Evolutionary conservation across 2,113 vertebrate species (phyloP).

Genomic region (Trogon melanurus): DNA sequence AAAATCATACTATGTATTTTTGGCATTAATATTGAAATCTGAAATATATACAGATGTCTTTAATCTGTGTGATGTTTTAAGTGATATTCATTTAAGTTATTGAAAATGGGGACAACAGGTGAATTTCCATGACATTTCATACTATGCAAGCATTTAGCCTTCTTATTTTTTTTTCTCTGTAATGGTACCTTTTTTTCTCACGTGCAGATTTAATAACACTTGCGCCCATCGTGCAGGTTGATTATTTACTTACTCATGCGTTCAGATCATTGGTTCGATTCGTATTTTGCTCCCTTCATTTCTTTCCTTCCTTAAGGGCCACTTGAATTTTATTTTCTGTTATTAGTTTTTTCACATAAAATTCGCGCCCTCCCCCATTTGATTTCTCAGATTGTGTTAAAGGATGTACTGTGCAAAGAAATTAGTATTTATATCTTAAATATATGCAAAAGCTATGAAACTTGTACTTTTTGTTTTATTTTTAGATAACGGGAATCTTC

Average conservation of each 20-base stretch:
- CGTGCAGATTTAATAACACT: neutral
- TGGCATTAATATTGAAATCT: constrained; percentile 97
- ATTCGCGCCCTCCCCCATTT: constrained; percentile 44
- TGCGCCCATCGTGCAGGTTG: neutral
- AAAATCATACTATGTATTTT: constrained; percentile 99
- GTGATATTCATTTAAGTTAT: constrained; percentile 78
- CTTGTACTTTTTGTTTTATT: constrained; percentile 76
- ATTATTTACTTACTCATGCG: constrained; percentile 19
- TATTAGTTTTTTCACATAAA: constrained; percentile 42
- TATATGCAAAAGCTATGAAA: constrained; percentile 76
- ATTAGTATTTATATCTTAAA: constrained; percentile 84
- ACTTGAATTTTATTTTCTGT: constrained; percentile 52
- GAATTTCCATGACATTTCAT: constrained; percentile 74
- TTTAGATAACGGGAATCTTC: constrained; percentile 57
- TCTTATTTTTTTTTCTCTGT: neutral
- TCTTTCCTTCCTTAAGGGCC: neutral
- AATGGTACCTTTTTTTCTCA: neutral
- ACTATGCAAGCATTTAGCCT: constrained; percentile 77
- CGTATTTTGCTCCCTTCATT: neutral
- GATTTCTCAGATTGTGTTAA: constrained; percentile 71
- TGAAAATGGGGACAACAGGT: constrained; percentile 73
- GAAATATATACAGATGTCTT: constrained; percentile 92
- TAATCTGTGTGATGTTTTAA: constrained; percentile 81
- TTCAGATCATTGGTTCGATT: constrained; percentile 3
- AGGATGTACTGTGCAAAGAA: constrained; percentile 80